Evolutionary conservation across 2,888 invertebrate genomes (phyloP), one percentile per base, ranked within the genome.

Genomic region (Emesis russula): DNA sequence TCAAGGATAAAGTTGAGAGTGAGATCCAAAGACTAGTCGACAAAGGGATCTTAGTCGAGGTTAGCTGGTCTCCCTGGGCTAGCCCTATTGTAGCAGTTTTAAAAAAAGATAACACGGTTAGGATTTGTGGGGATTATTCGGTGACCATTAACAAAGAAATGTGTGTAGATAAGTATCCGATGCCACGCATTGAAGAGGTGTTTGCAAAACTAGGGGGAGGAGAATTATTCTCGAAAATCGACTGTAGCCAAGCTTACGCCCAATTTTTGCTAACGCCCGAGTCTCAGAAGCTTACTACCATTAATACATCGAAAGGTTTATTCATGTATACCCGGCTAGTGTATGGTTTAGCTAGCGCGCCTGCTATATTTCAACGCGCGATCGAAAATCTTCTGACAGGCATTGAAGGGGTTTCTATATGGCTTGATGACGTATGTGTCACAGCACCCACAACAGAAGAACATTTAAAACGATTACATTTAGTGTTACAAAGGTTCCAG

Each of bases 181-280:
- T 68, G 33, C 92, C 92, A 0, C 85, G 85, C 0, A 81, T 91
- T 11, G 84, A 84, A 0, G 87, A 92, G 15, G 70, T 94, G 3
- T 92, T 92, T 76, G 58, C 90, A 9, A 92, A 92, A 63, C 41
- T 92, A 58, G 83, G 83, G n/a, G 92, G 89, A 6, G 90, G 91
- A 3, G 18, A 88, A 9, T 53, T 66, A 11, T 91, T 87, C 76
- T 53, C 71, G 4, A 91, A 90, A 76, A 53, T 91, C 48, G 90
- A 93, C 68, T 80, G 88, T 11, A 85, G 74, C 13, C 86, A 81
- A n/a, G 91, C 90, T 6, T 91, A 91, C 13, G 83, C 79, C 9
- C 91, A 91, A 77, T 86, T 82, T 53, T 38, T 41, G 0, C 33
- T 91, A 15, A 6, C 33, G 11, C 85, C 88, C 0, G 66, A 66